These are phyloP conservation scores for Podiceps cristatus DNA, from an alignment of 2,113 vertebrate species.

Conservation along the genomic window DNA sequence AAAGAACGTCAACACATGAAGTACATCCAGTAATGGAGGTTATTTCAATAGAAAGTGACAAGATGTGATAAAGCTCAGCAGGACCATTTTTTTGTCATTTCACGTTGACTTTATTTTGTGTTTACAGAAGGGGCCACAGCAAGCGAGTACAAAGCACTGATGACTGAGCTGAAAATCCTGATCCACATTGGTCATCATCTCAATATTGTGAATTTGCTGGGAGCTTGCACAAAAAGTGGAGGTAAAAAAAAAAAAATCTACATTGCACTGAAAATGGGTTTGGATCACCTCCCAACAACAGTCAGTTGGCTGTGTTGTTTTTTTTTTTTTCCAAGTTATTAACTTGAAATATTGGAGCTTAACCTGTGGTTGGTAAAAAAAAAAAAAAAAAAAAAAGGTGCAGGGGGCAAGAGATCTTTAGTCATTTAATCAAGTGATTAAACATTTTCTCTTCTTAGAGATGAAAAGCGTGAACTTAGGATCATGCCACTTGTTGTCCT, in stretches of 20 bases:
- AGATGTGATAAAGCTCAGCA: neutral
- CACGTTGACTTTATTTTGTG: conserved; percentile 2
- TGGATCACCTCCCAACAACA: neutral
- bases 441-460: neutral
- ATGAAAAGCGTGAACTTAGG: neutral
- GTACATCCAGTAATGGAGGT: neutral
- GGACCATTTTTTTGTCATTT: neutral
- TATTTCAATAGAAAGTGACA: neutral
- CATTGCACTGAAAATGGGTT: neutral
- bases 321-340: neutral
- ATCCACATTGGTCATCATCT: conserved; percentile 94
- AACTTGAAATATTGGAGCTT: neutral
- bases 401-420: neutral
- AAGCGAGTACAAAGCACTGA: conserved; percentile 94
- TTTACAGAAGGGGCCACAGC: conserved; percentile 92
- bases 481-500: neutral
- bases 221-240: conserved; percentile 92
- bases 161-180: conserved; percentile 96
- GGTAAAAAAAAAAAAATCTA: conserved; percentile 75
- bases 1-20: neutral
- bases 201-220: conserved; percentile 94
- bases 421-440: neutral
- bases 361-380: neutral
- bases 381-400: neutral
- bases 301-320: neutral